These are phyloP conservation scores for Tetramorium bicarinatum DNA, from an alignment of 2,888 invertebrate genomes.

Conservation along the genomic window DNA sequence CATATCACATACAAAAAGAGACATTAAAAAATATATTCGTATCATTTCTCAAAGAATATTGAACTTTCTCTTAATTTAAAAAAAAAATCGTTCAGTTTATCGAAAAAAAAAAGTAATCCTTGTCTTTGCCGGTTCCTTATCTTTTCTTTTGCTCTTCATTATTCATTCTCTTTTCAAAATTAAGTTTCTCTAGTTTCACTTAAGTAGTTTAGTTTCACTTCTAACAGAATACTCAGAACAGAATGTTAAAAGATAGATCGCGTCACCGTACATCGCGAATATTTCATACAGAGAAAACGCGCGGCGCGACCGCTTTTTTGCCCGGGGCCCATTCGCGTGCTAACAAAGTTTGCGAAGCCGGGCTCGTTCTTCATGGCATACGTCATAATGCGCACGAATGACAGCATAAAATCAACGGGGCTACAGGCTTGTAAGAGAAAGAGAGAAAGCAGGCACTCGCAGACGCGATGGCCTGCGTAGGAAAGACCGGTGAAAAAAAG, in stretches of 20 bases:
- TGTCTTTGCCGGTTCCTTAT: not conserved
- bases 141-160: not conserved
- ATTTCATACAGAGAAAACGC: slow-evolving; percentile 48
- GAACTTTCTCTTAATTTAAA: not conserved
- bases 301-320: slow-evolving; percentile 13
- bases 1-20: not conserved
- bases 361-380: slow-evolving; percentile 17
- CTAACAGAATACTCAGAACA: not conserved
- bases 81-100: not conserved
- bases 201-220: not conserved
- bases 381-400: slow-evolving; percentile 11
- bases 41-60: not conserved
- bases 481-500: not conserved
- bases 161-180: not conserved
- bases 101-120: not conserved
- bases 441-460: not conserved
- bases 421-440: not conserved
- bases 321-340: slow-evolving; percentile 6
- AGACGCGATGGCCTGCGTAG: not conserved
- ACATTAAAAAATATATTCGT: not conserved
- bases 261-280: slow-evolving; percentile 22
- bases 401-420: slow-evolving; percentile 33
- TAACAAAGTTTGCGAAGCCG: slow-evolving; percentile 40
- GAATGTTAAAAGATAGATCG: slow-evolving; percentile 14
- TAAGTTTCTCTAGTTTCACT: slow-evolving; percentile 10